These are phyloP conservation scores for Callopanchax toddi DNA, from an alignment of 2,113 vertebrate genomes.

Conservation along the genomic window DNA sequence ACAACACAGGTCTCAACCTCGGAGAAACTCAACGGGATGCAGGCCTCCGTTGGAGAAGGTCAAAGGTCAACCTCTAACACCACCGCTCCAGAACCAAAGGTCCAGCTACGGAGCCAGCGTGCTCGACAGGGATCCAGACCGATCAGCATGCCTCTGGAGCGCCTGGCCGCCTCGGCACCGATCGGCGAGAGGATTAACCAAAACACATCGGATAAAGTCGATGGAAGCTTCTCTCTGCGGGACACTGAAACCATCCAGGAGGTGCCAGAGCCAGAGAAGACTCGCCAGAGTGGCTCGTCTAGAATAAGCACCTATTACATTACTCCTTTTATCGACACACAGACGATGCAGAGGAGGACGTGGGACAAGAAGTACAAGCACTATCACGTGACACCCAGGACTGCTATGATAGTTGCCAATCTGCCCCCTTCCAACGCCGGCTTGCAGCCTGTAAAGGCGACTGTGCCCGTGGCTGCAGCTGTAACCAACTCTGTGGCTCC, in stretches of 20 bases:
- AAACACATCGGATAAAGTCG: conserved; percentile 44
- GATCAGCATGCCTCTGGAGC: conserved; percentile 89
- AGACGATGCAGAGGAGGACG: conserved; percentile 80
- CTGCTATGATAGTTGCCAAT: conserved; percentile 85
- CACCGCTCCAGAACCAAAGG: conserved; percentile 51
- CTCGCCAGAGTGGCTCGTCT: conserved; percentile 55
- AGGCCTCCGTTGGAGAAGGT: conserved; percentile 45
- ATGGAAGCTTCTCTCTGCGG: conserved; percentile 49
- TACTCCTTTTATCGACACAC: conserved; percentile 85
- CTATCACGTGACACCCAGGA: conserved; percentile 86
- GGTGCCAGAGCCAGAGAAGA: conserved; percentile 78
- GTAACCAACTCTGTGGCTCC: conserved; percentile 39
- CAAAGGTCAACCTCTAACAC: conserved; percentile 58
- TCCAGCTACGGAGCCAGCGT: conserved; percentile 82
- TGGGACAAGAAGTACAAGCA: conserved; percentile 90
- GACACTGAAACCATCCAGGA: conserved; percentile 83
- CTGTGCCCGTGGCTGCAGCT: conserved; percentile 24
- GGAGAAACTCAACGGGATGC: conserved; percentile 72
- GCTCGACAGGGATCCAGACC: conserved; percentile 80
- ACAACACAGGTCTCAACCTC: conserved; percentile 24
- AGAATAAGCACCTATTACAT: conserved; percentile 80
- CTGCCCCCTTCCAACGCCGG: conserved; percentile 74
- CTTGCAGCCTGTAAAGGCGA: conserved; percentile 44
- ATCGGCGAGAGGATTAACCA: conserved; percentile 82
- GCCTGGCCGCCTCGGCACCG: conserved; percentile 77